These are phyloP conservation scores for Fundulus diaphanus DNA, from an alignment of 2,797 vertebrate species.

Conservation along the genomic window DNA sequence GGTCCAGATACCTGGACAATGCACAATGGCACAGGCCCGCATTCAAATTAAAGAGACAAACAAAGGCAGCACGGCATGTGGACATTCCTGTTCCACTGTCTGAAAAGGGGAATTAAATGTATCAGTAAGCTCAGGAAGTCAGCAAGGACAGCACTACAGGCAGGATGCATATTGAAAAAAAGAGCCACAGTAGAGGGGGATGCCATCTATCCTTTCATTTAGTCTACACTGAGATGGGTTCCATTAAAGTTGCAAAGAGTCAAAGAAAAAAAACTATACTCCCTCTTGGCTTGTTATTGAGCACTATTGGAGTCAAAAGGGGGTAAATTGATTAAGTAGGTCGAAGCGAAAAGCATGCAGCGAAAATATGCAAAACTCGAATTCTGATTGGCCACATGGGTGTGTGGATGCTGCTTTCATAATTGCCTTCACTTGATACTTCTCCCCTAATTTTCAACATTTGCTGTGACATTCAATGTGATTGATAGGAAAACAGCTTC, in stretches of 20 bases:
- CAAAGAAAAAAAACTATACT: conserved; percentile 29
- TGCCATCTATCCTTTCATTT: conserved; percentile 39
- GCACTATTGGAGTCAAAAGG: conserved; percentile 66
- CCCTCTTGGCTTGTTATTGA: conserved; percentile 56
- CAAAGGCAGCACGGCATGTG: conserved; percentile 23
- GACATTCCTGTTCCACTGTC: conserved; percentile 33
- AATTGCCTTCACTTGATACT: conserved; percentile 66
- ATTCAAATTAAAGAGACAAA: conserved; percentile 11
- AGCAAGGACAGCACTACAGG: conserved; percentile 49
- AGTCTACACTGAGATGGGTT: conserved; percentile 24
- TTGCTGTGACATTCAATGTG: conserved; percentile 57
- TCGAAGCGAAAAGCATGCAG: conserved; percentile 49
- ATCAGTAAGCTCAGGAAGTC: conserved; percentile 36
- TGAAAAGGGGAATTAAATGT: conserved; percentile 38
- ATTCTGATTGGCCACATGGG: conserved; percentile 70
- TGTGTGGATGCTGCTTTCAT: conserved; percentile 63
- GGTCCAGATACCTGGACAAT: conserved; percentile 15
- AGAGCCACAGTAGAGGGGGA: conserved; percentile 31
- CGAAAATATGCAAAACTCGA: conserved; percentile 62
- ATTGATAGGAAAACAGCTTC: conserved; percentile 56
- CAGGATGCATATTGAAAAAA: conserved; percentile 42
- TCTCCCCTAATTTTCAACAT: conserved; percentile 57
- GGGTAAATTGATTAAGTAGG: conserved; percentile 75
- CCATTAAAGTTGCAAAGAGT: conserved; percentile 34
- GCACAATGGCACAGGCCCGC: not conserved